Base-by-base conservation (phyloP, 2,888 invertebrate species). In the Eilema griseolum region DNA sequence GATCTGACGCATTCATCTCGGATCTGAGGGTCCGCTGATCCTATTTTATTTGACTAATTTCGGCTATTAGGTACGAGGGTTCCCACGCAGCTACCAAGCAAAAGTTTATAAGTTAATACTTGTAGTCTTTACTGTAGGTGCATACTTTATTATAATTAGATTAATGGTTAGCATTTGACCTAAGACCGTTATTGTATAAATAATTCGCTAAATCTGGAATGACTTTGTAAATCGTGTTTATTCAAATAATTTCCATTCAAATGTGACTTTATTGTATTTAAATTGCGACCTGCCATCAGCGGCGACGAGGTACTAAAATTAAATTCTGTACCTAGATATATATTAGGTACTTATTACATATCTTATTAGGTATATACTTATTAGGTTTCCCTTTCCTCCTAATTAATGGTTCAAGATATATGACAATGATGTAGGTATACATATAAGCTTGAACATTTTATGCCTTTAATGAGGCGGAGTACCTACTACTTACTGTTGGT, bases 221-320 rank as follows among this genome's bases (percentile, higher is more conserved):
- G 65, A 59, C 57, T 75, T 81, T 79, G 80, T 80, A 66, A 61
- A 46, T 68, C 72, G 72, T 74, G 71, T 75, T 67, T 82, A 79
- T 61, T 74, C 74, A 70, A 77, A 71, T 71, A 78, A 79, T 14
- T 24, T 14, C 77, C 79, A 85, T 85, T 84, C 61, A 81, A 83
- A 85, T 82, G 71, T 75, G 66, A 37, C 70, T 76, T n/a, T 75
- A 88, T 89, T 89, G 87, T 89, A 88, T 89, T 88, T 75, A 85
- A 83, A 89, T 89, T 84, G 72, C 76, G 84, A 85, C 84, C 72
- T 74, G 64, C 70, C 41, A 59, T 70, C 52, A 60, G 52, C 7
- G 46, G 12, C n/a, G 68, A 61, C 14, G 31, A 12, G 10, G 23
- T 23, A 23, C 14, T 57, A 16, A 4, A 37, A 23, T 41, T 10